Percentiles rank a stretch among this genome's conserved stretches.
Evolutionary conservation across 2,888 invertebrate genomes (phyloP).

Genomic region (Oligia strigilis): DNA sequence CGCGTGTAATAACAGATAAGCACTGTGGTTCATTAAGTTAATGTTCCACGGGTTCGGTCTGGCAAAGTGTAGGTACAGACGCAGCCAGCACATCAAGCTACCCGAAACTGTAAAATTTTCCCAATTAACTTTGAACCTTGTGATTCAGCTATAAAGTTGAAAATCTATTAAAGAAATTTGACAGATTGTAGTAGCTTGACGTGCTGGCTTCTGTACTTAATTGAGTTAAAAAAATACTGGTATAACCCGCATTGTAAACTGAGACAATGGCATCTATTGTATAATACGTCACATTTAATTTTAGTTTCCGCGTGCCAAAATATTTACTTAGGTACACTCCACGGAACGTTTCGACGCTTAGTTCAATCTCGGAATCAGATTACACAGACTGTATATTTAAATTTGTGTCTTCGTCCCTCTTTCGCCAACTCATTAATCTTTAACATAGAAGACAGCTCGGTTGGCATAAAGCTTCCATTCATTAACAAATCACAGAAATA

Average conservation of each 20-base stretch:
- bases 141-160: too few relatives aligned
- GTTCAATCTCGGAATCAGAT: conserved; percentile 34
- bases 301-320: background rate
- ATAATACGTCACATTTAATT: background rate
- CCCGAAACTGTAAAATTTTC: too few relatives aligned
- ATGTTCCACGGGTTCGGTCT: too few relatives aligned
- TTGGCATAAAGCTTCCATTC: conserved; percentile 35
- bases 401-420: conserved; percentile 26
- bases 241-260: background rate
- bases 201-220: too few relatives aligned
- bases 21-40: background rate
- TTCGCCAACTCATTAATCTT: conserved; percentile 42
- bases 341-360: conserved; percentile 11
- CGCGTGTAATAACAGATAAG: background rate
- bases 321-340: background rate
- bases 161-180: too few relatives aligned
- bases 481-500: conserved; percentile 45
- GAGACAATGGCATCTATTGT: background rate
- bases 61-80: too few relatives aligned
- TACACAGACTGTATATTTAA: conserved; percentile 13
- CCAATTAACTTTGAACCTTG: too few relatives aligned
- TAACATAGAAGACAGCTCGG: conserved; percentile 43
- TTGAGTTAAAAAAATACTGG: background rate
- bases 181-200: too few relatives aligned
- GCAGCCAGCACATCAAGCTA: too few relatives aligned